Evolutionary conservation across 2,888 invertebrate genomes (phyloP).

Genomic region (Drosophila ezoana): DNA sequence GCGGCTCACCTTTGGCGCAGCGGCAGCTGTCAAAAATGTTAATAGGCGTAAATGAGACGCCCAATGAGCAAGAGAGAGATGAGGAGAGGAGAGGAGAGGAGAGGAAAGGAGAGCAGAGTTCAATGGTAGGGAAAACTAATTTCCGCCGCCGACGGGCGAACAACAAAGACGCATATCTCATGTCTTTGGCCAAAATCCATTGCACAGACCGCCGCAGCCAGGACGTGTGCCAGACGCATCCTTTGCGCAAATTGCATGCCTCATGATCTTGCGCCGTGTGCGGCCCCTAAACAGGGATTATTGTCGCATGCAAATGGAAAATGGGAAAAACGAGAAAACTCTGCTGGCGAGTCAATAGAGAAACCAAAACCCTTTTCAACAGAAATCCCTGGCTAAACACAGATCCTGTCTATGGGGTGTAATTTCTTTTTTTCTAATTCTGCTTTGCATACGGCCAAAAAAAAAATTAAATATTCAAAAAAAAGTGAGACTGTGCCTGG

Average conservation of each 20-base stretch:
- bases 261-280: conserved; percentile 59
- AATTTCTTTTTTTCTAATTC: conserved; percentile 43
- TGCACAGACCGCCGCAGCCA: conserved; percentile 27
- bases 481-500: conserved; percentile 72
- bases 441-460: conserved; percentile 69
- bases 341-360: conserved; percentile 54
- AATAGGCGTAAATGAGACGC: conserved; percentile 80
- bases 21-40: conserved; percentile 68
- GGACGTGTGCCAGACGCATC: conserved; percentile 73
- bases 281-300: conserved; percentile 70
- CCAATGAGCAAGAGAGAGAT: conserved; percentile 54
- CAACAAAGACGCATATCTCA: conserved; percentile 41
- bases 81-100: background rate
- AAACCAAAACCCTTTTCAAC: conserved; percentile 59
- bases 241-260: conserved; percentile 59
- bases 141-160: conserved; percentile 55
- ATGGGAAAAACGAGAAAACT: conserved; percentile 35
- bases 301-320: conserved; percentile 56
- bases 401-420: conserved; percentile 50
- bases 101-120: background rate
- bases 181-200: conserved; percentile 37
- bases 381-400: conserved; percentile 43
- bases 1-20: conserved; percentile 66
- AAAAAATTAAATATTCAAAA: conserved; percentile 70
- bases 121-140: conserved; percentile 67